A percentile compares a stretch with the other conserved stretches of the same genome.
Conservation (phyloP, 2,797 vertebrate genomes). For the Schizopygopsis pylzovi region DNA sequence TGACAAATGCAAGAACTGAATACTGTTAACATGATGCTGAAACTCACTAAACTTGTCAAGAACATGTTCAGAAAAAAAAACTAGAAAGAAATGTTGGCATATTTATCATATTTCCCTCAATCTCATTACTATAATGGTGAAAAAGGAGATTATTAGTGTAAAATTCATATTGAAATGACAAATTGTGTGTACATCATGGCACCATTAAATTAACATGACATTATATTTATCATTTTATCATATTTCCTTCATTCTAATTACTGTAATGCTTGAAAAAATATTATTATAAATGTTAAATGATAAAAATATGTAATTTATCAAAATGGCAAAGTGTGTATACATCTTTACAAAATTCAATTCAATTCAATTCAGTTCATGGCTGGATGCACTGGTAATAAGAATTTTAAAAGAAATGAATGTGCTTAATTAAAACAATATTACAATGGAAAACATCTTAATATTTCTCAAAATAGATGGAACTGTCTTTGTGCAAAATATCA, state of each 20-base stretch:
- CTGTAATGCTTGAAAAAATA: not conserved
- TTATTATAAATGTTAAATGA: not conserved
- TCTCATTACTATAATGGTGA: not conserved
- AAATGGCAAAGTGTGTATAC: not conserved
- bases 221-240: not conserved
- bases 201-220: not conserved
- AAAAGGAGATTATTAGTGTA: not conserved
- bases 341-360: too few relatives aligned
- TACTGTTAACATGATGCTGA: not conserved
- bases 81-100: not conserved
- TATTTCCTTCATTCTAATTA: not conserved
- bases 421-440: not conserved
- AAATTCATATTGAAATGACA: too few relatives aligned
- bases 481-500: not conserved
- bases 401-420: not conserved
- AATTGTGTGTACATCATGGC: not conserved
- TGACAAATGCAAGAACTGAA: not conserved
- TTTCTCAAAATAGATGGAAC: not conserved
- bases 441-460: not conserved
- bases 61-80: not conserved
- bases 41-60: not conserved
- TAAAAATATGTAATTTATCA: not conserved
- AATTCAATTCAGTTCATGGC: not conserved
- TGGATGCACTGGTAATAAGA: not conserved
- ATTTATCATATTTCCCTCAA: not conserved